Evolutionary conservation across 1,140 invertebrate species (phyloP).

Genomic region (Hycleus phaleratus): DNA sequence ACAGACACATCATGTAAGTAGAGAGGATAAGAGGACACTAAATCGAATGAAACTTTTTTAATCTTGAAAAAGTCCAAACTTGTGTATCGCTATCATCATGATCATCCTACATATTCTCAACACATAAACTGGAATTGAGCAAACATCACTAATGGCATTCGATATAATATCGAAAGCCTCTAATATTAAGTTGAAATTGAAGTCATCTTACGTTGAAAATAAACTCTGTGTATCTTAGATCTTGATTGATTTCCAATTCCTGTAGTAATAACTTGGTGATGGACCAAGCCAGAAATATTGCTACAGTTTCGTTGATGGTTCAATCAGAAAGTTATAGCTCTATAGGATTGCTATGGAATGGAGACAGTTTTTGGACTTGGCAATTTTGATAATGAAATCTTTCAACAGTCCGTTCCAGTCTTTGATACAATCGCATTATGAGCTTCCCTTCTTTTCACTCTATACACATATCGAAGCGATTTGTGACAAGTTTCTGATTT

Average conservation of each 20-base stretch:
- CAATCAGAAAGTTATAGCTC: slow-evolving; percentile 24
- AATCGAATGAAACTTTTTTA: no score
- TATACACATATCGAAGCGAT: background rate
- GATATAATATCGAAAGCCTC: slow-evolving; percentile 3
- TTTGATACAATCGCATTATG: slow-evolving; percentile 3
- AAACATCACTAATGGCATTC: slow-evolving; percentile 9
- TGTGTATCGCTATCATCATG: no score
- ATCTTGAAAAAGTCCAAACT: no score
- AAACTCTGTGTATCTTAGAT: slow-evolving; percentile 27
- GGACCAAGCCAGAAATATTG: slow-evolving; percentile 24
- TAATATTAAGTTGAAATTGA: slow-evolving; percentile 11
- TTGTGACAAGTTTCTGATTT: no score
- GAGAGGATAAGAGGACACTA: no score
- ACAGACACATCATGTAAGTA: no score
- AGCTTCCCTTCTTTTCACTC: background rate
- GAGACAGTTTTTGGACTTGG: slow-evolving; percentile 17
- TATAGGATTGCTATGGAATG: slow-evolving; percentile 3
- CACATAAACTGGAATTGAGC: slow-evolving; percentile 8
- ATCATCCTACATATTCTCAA: slow-evolving; percentile 3
- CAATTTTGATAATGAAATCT: slow-evolving; percentile 21
- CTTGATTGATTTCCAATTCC: slow-evolving; percentile 32
- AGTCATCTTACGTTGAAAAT: slow-evolving; percentile 13
- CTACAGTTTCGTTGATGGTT: slow-evolving; percentile 21
- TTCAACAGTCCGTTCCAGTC: slow-evolving; percentile 1
- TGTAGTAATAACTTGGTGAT: slow-evolving; percentile 27